Evolutionary conservation across 2,888 invertebrate species (phyloP).

Genomic region (Poecilobothrus nobilitatus): DNA sequence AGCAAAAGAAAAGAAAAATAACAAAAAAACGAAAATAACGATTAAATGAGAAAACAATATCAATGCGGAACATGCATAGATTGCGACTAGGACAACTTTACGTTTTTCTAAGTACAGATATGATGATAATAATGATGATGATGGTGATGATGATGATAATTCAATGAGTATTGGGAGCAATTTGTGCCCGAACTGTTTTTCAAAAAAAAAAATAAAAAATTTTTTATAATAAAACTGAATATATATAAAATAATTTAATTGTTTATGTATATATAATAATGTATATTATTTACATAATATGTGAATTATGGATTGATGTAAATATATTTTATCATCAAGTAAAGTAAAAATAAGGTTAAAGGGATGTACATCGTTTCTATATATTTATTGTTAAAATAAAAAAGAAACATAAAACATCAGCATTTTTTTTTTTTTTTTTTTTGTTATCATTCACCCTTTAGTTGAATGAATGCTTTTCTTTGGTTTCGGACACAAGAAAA

Average conservation of each 20-base stretch:
- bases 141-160: neutral
- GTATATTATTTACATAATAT: neutral
- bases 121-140: no score
- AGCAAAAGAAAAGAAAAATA: neutral
- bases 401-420: neutral
- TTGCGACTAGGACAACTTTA: conserved; percentile 1
- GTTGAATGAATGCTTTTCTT: neutral
- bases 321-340: neutral
- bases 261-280: no score
- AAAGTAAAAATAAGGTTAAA: conserved; percentile 2
- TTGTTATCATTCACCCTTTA: neutral
- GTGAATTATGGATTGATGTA: neutral
- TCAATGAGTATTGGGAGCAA: neutral
- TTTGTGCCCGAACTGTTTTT: neutral
- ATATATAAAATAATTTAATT: neutral
- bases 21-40: no score
- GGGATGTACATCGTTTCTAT: neutral
- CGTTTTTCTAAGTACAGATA: neutral
- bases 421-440: neutral
- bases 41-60: neutral
- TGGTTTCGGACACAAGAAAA: neutral
- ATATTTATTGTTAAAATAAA: neutral
- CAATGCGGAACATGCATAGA: neutral
- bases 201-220: no score
- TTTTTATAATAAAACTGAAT: neutral